These are phyloP conservation scores for Drosophila demipolita DNA, from an alignment of 2,888 invertebrate species.

Conservation along the genomic window DNA sequence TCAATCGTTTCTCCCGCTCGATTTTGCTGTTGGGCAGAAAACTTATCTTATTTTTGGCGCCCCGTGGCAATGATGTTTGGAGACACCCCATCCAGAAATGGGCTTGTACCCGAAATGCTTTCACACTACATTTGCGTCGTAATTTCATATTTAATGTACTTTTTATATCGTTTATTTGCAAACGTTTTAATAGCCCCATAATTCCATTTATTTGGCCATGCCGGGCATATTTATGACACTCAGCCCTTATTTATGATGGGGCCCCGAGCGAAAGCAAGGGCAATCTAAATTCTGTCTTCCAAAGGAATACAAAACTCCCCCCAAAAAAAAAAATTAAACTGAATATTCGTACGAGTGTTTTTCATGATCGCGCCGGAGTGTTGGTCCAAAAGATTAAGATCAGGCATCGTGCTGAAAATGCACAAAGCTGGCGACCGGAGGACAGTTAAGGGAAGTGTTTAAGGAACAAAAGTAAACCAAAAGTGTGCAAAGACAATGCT, in stretches of 20 bases:
- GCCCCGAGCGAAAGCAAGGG: conserved; percentile 15
- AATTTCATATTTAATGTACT: conserved; percentile 59
- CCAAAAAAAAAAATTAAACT: not conserved
- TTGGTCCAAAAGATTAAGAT: conserved; percentile 45
- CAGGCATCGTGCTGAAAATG: conserved; percentile 52
- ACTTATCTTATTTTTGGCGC: conserved; percentile 32
- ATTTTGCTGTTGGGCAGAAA: not conserved
- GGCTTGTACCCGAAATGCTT: conserved; percentile 30
- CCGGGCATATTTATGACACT: conserved; percentile 59
- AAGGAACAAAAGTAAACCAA: conserved; percentile 54
- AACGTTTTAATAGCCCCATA: conserved; percentile 71
- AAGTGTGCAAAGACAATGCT: conserved; percentile 38
- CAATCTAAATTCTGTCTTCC: not conserved
- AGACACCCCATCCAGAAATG: not conserved
- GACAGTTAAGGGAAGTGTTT: conserved; percentile 60
- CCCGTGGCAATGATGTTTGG: conserved; percentile 17
- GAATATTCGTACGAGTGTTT: conserved; percentile 18
- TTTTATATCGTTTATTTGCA: conserved; percentile 65
- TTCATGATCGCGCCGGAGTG: conserved; percentile 52
- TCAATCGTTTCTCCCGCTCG: not conserved
- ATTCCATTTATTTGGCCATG: conserved; percentile 56
- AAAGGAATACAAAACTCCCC: not conserved
- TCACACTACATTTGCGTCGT: conserved; percentile 57
- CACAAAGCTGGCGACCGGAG: conserved; percentile 14
- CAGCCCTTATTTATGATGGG: conserved; percentile 69